Conservation (phyloP, 2,797 vertebrate species). For the Lepilemur ruficaudatus region DNA sequence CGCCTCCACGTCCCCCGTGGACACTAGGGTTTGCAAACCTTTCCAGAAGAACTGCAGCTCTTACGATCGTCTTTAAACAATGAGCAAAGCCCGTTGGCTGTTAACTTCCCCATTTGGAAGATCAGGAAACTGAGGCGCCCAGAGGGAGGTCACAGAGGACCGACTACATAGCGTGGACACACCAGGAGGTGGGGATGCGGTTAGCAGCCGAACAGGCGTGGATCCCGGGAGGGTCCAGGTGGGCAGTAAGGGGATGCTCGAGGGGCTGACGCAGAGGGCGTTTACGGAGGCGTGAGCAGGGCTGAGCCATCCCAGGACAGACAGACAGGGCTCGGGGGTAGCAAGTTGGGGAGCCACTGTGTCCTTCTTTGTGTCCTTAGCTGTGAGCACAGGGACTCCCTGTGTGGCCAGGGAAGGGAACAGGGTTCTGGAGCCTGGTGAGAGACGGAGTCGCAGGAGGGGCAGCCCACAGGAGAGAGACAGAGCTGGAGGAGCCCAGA, state of each 20-base stretch:
- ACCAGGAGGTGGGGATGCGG: background rate
- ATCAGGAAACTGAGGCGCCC: background rate
- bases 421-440: background rate
- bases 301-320: background rate
- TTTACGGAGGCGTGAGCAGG: background rate
- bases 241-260: accelerated
- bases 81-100: background rate
- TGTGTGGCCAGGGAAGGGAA: background rate
- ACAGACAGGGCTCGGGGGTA: accelerated
- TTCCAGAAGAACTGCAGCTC: background rate
- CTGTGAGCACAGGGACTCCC: background rate
- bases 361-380: too few relatives aligned
- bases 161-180: accelerated
- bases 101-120: background rate
- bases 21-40: background rate
- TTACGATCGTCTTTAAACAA: background rate
- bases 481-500: accelerated
- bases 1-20: accelerated
- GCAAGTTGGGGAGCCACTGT: accelerated
- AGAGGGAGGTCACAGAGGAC: background rate
- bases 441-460: background rate
- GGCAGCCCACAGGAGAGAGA: too few relatives aligned
- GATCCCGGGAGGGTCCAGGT: background rate
- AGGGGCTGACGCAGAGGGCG: accelerated
- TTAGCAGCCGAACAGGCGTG: background rate